These are phyloP conservation scores for Latrodectus geometricus DNA, from an alignment of 1,140 invertebrate genomes.

Conservation along the genomic window DNA sequence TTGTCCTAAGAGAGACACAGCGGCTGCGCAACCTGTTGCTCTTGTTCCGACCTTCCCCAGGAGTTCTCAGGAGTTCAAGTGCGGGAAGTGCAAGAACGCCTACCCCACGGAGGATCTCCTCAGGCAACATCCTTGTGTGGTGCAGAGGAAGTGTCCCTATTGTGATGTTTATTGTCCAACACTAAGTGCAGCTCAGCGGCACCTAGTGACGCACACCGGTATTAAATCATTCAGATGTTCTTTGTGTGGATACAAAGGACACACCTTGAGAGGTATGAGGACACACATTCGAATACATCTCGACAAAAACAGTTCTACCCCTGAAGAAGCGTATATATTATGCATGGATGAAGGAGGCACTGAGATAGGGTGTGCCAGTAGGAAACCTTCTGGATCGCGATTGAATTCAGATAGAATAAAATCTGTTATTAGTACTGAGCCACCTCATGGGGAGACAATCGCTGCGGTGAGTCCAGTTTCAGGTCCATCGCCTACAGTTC, in stretches of 20 bases:
- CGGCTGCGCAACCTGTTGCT: slow-evolving; percentile 4
- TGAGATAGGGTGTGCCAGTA: slow-evolving; percentile 64
- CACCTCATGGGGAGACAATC: slow-evolving; percentile 13
- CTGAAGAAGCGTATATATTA: slow-evolving; percentile 91
- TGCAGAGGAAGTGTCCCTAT: slow-evolving; percentile 84
- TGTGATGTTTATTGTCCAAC: slow-evolving; percentile 88
- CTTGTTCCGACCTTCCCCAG: slow-evolving; percentile 9
- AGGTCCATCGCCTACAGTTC: background rate
- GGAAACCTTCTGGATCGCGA: slow-evolving; percentile 13
- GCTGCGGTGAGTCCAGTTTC: background rate
- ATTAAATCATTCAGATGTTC: slow-evolving; percentile 93
- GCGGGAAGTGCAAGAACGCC: slow-evolving; percentile 69
- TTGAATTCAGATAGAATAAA: slow-evolving; percentile 43
- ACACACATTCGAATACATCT: slow-evolving; percentile 98
- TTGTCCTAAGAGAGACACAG: slow-evolving; percentile 79
- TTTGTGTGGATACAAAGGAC: slow-evolving; percentile 95
- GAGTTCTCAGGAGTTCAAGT: slow-evolving; percentile 65
- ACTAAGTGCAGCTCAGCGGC: slow-evolving; percentile 67
- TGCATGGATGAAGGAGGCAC: slow-evolving; percentile 83
- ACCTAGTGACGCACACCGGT: slow-evolving; percentile 88
- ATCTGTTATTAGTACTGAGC: slow-evolving; percentile 33
- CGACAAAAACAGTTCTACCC: slow-evolving; percentile 81
- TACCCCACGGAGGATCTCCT: slow-evolving; percentile 69
- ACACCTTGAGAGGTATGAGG: slow-evolving; percentile 94
- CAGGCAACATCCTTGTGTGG: slow-evolving; percentile 69